Percentiles rank a stretch among this genome's conserved stretches.
These are phyloP conservation scores for Microcebus griseorufus DNA, from an alignment of 2,113 vertebrate species.

Conservation along the genomic window DNA sequence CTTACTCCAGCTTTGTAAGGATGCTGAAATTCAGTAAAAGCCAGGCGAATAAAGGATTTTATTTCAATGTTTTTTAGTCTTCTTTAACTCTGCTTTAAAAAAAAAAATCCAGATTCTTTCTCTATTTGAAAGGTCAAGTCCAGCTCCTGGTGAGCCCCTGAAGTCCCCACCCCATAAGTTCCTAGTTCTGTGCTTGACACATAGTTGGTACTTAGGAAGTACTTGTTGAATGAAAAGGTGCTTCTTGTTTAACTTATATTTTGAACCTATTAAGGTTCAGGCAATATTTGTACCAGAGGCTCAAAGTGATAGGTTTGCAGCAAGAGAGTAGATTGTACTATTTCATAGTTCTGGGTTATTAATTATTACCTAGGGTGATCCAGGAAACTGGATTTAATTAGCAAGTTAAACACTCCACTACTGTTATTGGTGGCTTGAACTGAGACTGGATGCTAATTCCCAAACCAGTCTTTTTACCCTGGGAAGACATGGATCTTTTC, in stretches of 20 bases:
- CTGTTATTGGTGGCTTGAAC: not conserved
- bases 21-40: slow-evolving; percentile 5
- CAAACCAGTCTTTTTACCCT: not conserved
- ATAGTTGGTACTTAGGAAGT: not conserved
- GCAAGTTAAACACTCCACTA: not conserved
- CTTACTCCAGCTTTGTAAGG: not conserved
- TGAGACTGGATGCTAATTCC: not conserved
- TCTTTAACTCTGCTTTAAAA: slow-evolving; percentile 7
- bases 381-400: slow-evolving; percentile 19
- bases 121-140: slow-evolving; percentile 12
- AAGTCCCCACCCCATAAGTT: not conserved
- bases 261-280: not conserved
- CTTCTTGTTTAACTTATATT: not conserved
- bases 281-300: not conserved
- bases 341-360: slow-evolving; percentile 35
- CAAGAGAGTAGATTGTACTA: not conserved
- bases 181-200: too few relatives aligned
- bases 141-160: not conserved
- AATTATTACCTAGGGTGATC: slow-evolving; percentile 54
- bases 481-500: not conserved
- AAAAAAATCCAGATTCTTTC: not conserved
- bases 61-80: not conserved
- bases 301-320: not conserved
- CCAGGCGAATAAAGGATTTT: not conserved
- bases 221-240: not conserved